These are phyloP conservation scores for Syngnathus scovelli DNA, from an alignment of 2,113 vertebrate species.

Conservation along the genomic window DNA sequence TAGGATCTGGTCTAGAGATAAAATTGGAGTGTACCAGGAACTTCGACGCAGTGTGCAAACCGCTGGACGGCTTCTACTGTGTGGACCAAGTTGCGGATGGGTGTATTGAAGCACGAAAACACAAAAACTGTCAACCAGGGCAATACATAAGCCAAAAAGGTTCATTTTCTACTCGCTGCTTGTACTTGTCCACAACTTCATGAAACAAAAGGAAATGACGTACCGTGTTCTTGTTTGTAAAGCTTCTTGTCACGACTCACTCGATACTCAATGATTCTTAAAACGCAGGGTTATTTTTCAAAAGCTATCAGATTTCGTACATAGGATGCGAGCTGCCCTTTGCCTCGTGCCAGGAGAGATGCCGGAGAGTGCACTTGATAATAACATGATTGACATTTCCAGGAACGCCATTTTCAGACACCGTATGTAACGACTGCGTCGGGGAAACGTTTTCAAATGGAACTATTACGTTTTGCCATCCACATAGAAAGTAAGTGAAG, in stretches of 20 bases:
- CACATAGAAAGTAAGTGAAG: slow-evolving; percentile 30
- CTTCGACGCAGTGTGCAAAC: slow-evolving; percentile 25
- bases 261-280: not conserved
- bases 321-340: not conserved
- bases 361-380: not conserved
- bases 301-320: too few relatives aligned
- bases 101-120: slow-evolving; percentile 21
- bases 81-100: rapidly evolving
- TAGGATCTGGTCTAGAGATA: slow-evolving; percentile 7
- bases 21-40: not conserved
- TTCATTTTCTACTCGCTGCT: not conserved
- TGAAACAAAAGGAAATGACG: not conserved
- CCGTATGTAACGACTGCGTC: slow-evolving; percentile 24
- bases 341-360: not conserved
- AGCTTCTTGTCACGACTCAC: not conserved
- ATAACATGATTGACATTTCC: not conserved
- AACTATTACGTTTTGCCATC: slow-evolving; percentile 22
- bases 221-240: not conserved
- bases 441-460: slow-evolving; percentile 32
- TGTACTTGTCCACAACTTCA: too few relatives aligned
- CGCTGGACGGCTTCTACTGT: slow-evolving; percentile 31
- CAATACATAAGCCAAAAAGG: slow-evolving; percentile 24
- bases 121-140: slow-evolving; percentile 21
- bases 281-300: too few relatives aligned
- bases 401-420: slow-evolving; percentile 22